phyloP scores from a whole-genome alignment of 1,140 invertebrate genomes.

The Cydia splendana region DNA sequence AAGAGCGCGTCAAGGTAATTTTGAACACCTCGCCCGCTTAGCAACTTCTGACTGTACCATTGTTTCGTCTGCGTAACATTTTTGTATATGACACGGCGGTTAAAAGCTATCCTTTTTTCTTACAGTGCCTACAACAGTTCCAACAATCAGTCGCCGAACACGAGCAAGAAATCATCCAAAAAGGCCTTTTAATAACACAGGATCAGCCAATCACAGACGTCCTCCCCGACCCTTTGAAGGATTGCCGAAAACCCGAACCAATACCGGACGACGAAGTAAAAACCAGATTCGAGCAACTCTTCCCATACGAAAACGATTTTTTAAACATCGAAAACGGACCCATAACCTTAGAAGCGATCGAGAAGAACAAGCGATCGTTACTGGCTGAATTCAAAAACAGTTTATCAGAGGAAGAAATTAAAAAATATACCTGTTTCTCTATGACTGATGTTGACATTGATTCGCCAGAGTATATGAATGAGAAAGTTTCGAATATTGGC shows the following conservation, averaged over 20 bases:
- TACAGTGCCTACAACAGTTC: conserved; percentile 73
- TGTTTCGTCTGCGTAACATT: conserved; percentile 33
- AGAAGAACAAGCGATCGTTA: conserved; percentile 68
- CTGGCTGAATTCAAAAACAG: conserved; percentile 57
- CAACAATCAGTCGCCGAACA: conserved; percentile 62
- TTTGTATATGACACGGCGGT: not conserved
- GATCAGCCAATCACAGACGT: conserved; percentile 51
- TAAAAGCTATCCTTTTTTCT: conserved; percentile 39
- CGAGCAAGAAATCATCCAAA: conserved; percentile 60
- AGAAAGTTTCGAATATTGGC: conserved; percentile 63
- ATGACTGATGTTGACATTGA: conserved; percentile 71
- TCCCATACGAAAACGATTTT: conserved; percentile 56
- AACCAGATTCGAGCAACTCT: conserved; percentile 54
- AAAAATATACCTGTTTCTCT: conserved; percentile 64
- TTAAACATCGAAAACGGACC: conserved; percentile 50
- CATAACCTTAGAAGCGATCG: conserved; percentile 61
- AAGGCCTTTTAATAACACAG: conserved; percentile 59
- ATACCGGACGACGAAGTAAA: conserved; percentile 28
- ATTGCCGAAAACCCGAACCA: not conserved
- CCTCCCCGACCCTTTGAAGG: conserved; percentile 50
- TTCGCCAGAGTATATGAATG: conserved; percentile 58
- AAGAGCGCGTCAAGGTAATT: too few species aligned
- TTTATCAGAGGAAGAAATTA: conserved; percentile 53
- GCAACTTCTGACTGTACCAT: not conserved
- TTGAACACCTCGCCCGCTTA: too few species aligned